These are phyloP conservation scores for Gymnothorax reevesii DNA, from an alignment of 2,797 vertebrate genomes.

Conservation along the genomic window DNA sequence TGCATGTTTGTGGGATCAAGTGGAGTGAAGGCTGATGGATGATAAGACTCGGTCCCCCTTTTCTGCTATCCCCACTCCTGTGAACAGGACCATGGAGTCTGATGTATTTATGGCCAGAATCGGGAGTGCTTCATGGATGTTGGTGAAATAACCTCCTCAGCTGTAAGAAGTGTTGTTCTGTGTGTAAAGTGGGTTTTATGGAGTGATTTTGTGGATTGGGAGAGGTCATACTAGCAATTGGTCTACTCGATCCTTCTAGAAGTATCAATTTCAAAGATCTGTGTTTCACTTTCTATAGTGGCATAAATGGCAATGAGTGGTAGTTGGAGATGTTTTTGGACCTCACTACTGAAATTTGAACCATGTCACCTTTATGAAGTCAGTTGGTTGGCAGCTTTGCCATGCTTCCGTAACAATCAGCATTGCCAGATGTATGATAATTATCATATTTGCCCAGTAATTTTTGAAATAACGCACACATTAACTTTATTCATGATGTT, in stretches of 20 bases:
- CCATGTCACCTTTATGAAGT: too few species aligned
- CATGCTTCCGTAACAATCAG: too few species aligned
- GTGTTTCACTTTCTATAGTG: too few species aligned
- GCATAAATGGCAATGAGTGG: neutral
- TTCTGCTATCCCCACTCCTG: neutral
- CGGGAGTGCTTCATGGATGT: neutral
- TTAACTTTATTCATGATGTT: too few species aligned
- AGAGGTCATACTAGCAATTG: neutral
- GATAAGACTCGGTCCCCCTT: neutral
- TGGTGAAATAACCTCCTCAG: constrained; percentile 18
- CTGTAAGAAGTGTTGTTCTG: neutral
- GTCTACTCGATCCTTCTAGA: neutral
- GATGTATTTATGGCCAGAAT: constrained; percentile 14
- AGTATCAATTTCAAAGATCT: too few species aligned
- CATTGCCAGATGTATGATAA: too few species aligned
- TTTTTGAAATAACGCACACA: too few species aligned
- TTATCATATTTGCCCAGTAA: too few species aligned
- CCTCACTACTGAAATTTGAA: too few species aligned
- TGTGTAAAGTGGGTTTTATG: constrained; percentile 9
- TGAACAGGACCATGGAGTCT: neutral
- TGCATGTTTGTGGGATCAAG: neutral
- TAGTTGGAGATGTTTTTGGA: neutral
- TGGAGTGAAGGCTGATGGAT: neutral
- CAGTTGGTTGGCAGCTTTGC: too few species aligned
- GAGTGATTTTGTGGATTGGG: neutral